phyloP scores from a whole-genome alignment of 2,888 invertebrate genomes.

The Azorinus chamasolen region DNA sequence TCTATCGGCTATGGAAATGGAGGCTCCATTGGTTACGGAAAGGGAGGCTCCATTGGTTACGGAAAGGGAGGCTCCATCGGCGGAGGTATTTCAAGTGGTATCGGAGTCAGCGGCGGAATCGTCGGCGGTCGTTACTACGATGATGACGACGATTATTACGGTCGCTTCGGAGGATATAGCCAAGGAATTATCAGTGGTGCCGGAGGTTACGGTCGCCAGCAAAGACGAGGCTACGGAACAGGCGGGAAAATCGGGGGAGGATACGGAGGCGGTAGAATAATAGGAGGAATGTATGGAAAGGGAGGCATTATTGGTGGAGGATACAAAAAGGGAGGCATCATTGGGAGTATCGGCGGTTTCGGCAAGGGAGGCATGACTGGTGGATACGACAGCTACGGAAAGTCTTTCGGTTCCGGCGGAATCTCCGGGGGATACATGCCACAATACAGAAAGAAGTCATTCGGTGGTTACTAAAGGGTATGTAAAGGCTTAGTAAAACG shows the following conservation, averaged over 20 bases:
- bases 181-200: background rate
- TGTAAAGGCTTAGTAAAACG: background rate
- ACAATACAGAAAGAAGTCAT: constrained; percentile 4
- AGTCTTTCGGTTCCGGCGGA: background rate
- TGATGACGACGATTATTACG: background rate
- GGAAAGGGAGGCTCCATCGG: background rate
- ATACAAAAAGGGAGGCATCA: background rate
- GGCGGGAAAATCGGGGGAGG: constrained; percentile 1
- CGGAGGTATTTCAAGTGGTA: background rate
- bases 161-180: background rate
- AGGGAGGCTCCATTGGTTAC: too few relatives aligned
- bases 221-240: background rate
- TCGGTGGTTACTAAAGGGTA: constrained; percentile 9
- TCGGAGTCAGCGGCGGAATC: too few relatives aligned
- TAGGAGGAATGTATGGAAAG: background rate
- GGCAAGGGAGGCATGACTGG: background rate
- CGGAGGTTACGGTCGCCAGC: background rate
- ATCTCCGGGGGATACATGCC: background rate
- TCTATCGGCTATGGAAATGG: too few relatives aligned
- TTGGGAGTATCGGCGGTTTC: constrained; percentile 1
- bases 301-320: background rate
- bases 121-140: background rate
- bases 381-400: background rate
- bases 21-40: too few relatives aligned
- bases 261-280: background rate